Conservation (phyloP, 2,113 vertebrate species). For the Syngnathus scovelli region DNA sequence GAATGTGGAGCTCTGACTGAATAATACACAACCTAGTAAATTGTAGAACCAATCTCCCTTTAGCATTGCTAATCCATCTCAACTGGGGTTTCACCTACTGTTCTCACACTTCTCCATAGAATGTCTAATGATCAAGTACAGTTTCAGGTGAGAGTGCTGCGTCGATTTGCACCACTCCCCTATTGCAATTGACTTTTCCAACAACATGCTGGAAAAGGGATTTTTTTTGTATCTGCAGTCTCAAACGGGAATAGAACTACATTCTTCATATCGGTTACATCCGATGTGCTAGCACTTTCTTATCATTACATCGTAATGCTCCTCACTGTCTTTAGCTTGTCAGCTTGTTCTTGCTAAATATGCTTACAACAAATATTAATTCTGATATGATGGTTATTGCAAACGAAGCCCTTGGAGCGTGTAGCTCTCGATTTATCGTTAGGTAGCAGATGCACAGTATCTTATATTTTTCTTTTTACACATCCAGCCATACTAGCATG, state of each 20-base stretch:
- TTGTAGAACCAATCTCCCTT: constrained; percentile 44
- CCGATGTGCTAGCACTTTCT: background rate
- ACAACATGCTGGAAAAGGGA: constrained; percentile 36
- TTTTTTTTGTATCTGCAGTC: constrained; percentile 3
- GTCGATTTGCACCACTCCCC: constrained; percentile 43
- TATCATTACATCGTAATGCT: background rate
- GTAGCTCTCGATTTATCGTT: background rate
- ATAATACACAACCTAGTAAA: constrained; percentile 49
- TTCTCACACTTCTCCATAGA: constrained; percentile 35
- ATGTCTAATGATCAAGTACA: constrained; percentile 33
- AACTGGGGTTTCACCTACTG: constrained; percentile 31
- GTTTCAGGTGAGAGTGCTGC: constrained; percentile 24
- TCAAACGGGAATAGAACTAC: background rate
- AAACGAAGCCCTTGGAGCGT: background rate
- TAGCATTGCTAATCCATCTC: constrained; percentile 39
- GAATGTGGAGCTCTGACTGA: constrained; percentile 46
- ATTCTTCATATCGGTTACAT: background rate
- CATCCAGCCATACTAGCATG: constrained; percentile 10
- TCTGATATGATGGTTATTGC: background rate
- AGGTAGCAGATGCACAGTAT: background rate
- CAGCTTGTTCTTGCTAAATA: background rate
- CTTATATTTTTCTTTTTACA: background rate
- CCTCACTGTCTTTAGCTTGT: background rate
- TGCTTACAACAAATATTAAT: background rate
- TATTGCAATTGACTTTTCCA: constrained; percentile 41